These are phyloP conservation scores for Diadophis punctatus DNA, from an alignment of 2,113 vertebrate genomes.

Conservation along the genomic window DNA sequence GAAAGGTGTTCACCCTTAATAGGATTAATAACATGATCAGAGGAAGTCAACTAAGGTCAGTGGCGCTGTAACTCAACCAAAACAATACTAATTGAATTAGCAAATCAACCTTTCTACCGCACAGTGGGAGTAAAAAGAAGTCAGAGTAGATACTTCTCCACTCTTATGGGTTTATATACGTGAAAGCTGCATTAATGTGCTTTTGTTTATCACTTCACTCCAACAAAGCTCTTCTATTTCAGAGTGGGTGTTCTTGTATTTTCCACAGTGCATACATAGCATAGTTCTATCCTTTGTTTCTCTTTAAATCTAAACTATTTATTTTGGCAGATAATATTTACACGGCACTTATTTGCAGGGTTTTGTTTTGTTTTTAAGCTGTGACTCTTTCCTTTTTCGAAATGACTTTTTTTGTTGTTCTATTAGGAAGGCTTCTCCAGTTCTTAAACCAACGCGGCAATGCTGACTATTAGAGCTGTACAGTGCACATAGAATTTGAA, in stretches of 20 bases:
- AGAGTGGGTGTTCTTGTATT: background rate
- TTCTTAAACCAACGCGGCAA: background rate
- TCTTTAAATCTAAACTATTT: background rate
- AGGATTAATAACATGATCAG: slow-evolving; percentile 15
- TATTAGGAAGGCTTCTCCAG: background rate
- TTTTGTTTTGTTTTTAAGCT: background rate
- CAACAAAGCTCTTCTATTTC: background rate
- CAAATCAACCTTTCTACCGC: background rate
- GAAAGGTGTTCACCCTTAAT: background rate
- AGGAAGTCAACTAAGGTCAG: slow-evolving; percentile 30
- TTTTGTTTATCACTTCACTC: background rate
- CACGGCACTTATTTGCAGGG: background rate
- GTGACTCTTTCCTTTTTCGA: background rate
- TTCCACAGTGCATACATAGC: background rate
- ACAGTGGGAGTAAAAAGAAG: background rate
- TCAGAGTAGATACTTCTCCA: background rate
- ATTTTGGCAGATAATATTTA: background rate
- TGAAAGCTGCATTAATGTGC: background rate
- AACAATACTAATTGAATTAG: slow-evolving; percentile 30
- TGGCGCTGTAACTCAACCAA: background rate
- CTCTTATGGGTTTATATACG: background rate
- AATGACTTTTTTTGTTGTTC: background rate
- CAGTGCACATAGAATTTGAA: background rate
- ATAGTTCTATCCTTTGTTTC: background rate
- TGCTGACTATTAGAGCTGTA: too few relatives aligned